Evolutionary conservation across 2,888 invertebrate genomes (phyloP).

Genomic region (Gari tellinella): DNA sequence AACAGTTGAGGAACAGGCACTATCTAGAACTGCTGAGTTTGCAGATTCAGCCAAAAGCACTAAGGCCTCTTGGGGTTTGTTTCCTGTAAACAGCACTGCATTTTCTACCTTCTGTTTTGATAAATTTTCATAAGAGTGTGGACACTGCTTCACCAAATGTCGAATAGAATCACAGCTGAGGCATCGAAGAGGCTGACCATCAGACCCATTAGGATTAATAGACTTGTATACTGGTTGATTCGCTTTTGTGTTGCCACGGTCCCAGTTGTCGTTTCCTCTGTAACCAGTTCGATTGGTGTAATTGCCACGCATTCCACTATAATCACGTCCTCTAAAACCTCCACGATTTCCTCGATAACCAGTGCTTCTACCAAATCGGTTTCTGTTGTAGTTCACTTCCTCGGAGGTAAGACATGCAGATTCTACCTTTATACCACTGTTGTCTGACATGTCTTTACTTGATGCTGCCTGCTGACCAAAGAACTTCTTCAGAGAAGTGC

Average conservation of each 20-base stretch:
- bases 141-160: slow-evolving; percentile 41
- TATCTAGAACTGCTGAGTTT: slow-evolving; percentile 49
- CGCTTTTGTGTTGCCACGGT: background rate
- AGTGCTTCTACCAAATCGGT: background rate
- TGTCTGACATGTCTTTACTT: background rate
- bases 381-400: slow-evolving; percentile 38
- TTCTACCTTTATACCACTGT: slow-evolving; percentile 27
- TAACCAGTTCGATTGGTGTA: too few relatives aligned
- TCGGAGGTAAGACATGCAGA: slow-evolving; percentile 18
- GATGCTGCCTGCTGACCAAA: slow-evolving; percentile 33
- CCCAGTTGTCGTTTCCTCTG: slow-evolving; percentile 5
- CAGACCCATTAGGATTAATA: slow-evolving; percentile 35
- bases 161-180: slow-evolving; percentile 43
- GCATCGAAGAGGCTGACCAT: slow-evolving; percentile 36
- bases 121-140: slow-evolving; percentile 46
- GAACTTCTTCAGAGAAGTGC: slow-evolving; percentile 22
- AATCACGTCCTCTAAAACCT: slow-evolving; percentile 1
- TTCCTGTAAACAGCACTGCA: slow-evolving; percentile 49
- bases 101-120: slow-evolving; percentile 26
- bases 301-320: background rate
- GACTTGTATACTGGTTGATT: background rate
- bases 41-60: slow-evolving; percentile 37
- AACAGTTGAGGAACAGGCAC: slow-evolving; percentile 47
- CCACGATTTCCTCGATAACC: slow-evolving; percentile 1
- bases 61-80: slow-evolving; percentile 16